Conservation (phyloP, 2,888 invertebrate species). For the Hesperia comma region DNA sequence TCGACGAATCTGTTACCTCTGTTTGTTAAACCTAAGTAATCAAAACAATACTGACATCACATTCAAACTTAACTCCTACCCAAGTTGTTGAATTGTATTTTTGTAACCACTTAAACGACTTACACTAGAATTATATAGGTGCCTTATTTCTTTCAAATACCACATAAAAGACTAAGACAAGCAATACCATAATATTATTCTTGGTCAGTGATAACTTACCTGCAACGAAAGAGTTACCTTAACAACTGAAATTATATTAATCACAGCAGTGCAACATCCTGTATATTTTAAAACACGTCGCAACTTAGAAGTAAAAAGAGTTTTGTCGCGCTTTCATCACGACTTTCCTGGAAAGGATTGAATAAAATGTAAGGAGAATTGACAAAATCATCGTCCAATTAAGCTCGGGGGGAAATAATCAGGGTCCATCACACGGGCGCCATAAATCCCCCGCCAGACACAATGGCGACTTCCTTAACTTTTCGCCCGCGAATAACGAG, state of each 20-base stretch:
- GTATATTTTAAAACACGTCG: slow-evolving; percentile 5
- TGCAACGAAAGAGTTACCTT: too few species aligned
- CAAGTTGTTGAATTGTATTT: too few species aligned
- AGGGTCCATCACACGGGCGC: slow-evolving; percentile 51
- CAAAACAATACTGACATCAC: too few species aligned
- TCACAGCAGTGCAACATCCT: background rate
- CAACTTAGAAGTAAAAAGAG: background rate
- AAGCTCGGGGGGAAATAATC: slow-evolving; percentile 48
- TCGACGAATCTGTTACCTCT: too few species aligned
- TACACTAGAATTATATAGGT: too few species aligned
- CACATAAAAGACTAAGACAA: too few species aligned
- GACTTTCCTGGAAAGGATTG: slow-evolving; percentile 21
- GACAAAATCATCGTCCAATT: slow-evolving; percentile 47
- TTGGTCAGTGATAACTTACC: too few species aligned
- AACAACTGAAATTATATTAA: background rate
- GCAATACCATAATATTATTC: too few species aligned
- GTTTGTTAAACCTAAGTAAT: too few species aligned
- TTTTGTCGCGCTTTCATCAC: background rate
- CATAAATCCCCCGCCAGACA: slow-evolving; percentile 73
- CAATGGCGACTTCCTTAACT: slow-evolving; percentile 76
- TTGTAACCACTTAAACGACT: too few species aligned
- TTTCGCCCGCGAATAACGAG: slow-evolving; percentile 80
- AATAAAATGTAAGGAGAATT: slow-evolving; percentile 36
- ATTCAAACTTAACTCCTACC: too few species aligned
- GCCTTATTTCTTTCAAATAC: too few species aligned